Base-by-base conservation (phyloP, 2,888 invertebrate species). In the Drosophila diplacantha region DNA sequence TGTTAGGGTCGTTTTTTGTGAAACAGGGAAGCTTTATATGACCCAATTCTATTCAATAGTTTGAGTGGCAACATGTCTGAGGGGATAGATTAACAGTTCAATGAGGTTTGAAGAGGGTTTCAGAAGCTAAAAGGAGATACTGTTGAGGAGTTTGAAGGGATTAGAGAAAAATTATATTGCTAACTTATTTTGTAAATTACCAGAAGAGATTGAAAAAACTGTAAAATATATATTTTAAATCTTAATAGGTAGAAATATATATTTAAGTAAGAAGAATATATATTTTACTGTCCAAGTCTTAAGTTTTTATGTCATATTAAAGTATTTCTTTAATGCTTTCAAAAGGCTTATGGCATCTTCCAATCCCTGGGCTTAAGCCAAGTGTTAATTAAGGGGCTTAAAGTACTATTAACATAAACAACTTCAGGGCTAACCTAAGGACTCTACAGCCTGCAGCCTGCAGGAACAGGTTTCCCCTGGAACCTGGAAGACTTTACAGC, bases 401-500 rank as follows among this genome's bases (percentile, higher is more conserved):
- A 12, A 8, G 5, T 7, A 0, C 29, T 14, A 14, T 14, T 20
- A 44, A 44, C 29, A 31, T 31, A 2, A 8, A 0, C 3, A 14
- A 5, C 14, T 31, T 31, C 1, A 14, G 18, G 29, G 4, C 8
- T 12, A 44, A 29, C 1, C 7, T 0, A 24, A 43, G 53, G 32
- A 20, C 29, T 29, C n/a, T 24, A 18, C 16, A 9, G 26, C 3
- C 29, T 26, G n/a, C 50, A 39, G 22, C 34, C 16, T 41, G 51
- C 32, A 8, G 32, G 32, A 50, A 14, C 29, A 31, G 29, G 9
- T 26, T 18, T 18, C 58, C 61, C 63, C 41, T 37, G 32, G 5
- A 38, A 32, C 14, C 9, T 31, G 18, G 2, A 20, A 64, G 59
- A 62, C 61, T 62, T 77, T 57, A 66, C 67, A 79, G 79, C 63